Conservation (phyloP, 2,888 invertebrate genomes). For the Polyploca ridens region DNA sequence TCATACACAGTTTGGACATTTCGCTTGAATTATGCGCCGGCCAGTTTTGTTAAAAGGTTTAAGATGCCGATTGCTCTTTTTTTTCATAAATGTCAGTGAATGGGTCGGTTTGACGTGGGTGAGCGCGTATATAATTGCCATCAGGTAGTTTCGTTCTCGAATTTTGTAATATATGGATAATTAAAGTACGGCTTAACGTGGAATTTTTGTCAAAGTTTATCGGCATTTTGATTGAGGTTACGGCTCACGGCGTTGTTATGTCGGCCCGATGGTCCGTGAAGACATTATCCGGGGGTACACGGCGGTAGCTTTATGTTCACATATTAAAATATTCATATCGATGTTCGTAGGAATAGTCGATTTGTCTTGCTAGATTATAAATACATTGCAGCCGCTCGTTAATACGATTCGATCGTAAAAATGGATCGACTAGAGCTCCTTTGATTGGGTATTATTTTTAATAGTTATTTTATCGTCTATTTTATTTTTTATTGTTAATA, state of each 20-base stretch:
- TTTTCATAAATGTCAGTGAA: constrained; percentile 75
- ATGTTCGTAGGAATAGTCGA: constrained; percentile 53
- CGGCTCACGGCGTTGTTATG: constrained; percentile 50
- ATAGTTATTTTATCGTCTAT: constrained; percentile 46
- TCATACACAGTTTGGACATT: constrained; percentile 78
- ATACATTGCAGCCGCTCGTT: constrained; percentile 66
- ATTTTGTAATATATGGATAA: constrained; percentile 83
- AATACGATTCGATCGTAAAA: constrained; percentile 69
- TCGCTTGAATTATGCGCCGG: constrained; percentile 83
- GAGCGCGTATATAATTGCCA: constrained; percentile 83
- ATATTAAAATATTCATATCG: constrained; percentile 58
- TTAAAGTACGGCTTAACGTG: constrained; percentile 82
- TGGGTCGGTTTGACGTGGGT: constrained; percentile 79
- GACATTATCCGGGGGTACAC: constrained; percentile 50
- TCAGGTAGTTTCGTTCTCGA: constrained; percentile 78
- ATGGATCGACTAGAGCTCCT: constrained; percentile 54
- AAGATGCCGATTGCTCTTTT: constrained; percentile 70
- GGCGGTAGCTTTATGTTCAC: constrained; percentile 79
- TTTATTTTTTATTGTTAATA: constrained; percentile 43
- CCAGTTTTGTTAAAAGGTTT: constrained; percentile 82
- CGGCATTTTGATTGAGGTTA: constrained; percentile 83
- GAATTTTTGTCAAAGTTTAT: constrained; percentile 84
- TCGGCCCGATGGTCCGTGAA: constrained; percentile 57
- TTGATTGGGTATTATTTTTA: constrained; percentile 70
- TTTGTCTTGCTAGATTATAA: constrained; percentile 79